phyloP scores from a whole-genome alignment of 2,797 vertebrate species.

The Poeciliopsis paucimaculata region DNA sequence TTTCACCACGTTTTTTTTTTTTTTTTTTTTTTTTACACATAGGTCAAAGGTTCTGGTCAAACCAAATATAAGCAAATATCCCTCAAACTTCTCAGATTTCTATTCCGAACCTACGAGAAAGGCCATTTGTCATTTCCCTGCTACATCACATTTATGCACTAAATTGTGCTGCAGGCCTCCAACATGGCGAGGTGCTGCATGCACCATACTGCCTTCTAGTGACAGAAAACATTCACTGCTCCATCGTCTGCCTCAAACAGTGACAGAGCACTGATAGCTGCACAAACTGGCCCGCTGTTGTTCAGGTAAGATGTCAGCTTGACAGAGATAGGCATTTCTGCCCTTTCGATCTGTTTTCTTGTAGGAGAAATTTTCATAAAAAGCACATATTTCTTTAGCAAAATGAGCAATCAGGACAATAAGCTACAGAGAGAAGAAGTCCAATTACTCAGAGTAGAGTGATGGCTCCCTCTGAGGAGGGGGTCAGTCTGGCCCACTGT shows the following conservation, averaged over 20 bases:
- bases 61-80: too few species aligned
- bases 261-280: conserved; percentile 68
- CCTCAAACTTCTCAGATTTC: neutral
- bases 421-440: neutral
- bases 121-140: neutral
- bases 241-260: conserved; percentile 73
- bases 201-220: conserved; percentile 78
- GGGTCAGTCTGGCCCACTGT: conserved; percentile 55
- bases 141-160: neutral
- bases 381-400: neutral
- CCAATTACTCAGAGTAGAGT: conserved; percentile 77
- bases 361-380: neutral
- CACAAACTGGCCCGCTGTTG: conserved; percentile 36
- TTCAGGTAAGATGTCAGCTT: conserved; percentile 67
- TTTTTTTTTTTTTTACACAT: too few species aligned
- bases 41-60: too few species aligned
- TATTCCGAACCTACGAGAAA: neutral
- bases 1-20: too few species aligned
- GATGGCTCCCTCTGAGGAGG: conserved; percentile 70
- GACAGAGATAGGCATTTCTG: conserved; percentile 61
- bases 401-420: neutral
- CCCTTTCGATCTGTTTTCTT: conserved; percentile 54
- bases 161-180: conserved; percentile 44
- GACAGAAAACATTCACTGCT: conserved; percentile 80
- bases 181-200: conserved; percentile 85